Evolutionary conservation across 2,113 vertebrate genomes (phyloP).

Genomic region (Anser brachyrhynchus): DNA sequence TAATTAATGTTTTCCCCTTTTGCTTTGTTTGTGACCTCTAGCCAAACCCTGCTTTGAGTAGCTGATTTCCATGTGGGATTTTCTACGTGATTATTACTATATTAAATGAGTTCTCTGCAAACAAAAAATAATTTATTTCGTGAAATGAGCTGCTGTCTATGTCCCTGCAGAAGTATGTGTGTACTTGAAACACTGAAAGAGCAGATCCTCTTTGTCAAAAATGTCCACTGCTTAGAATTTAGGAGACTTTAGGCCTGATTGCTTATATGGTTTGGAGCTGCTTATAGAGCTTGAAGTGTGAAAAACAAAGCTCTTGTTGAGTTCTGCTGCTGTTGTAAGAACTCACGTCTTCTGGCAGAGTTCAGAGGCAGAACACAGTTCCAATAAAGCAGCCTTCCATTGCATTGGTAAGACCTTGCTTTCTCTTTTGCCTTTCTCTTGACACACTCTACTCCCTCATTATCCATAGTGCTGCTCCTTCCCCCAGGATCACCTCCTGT

Average conservation of each 20-base stretch:
- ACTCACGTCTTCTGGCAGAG: background rate
- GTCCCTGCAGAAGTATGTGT: background rate
- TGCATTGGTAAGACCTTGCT: background rate
- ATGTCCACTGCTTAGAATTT: background rate
- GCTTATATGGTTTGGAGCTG: background rate
- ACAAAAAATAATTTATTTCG: constrained; percentile 3
- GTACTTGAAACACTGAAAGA: background rate
- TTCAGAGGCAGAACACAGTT: background rate
- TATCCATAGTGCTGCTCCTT: background rate
- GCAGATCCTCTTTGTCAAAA: background rate
- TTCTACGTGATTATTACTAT: background rate
- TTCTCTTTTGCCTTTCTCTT: constrained; percentile 1
- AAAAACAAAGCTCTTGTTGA: constrained; percentile 26
- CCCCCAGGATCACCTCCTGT: background rate
- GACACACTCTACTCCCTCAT: background rate
- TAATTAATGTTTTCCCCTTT: constrained; percentile 45
- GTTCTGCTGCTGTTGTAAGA: background rate
- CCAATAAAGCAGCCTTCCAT: constrained; percentile 13
- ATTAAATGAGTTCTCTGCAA: constrained; percentile 8
- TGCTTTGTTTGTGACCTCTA: constrained; percentile 56
- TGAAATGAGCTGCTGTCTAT: background rate
- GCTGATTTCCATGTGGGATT: constrained; percentile 22
- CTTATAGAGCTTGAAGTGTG: constrained; percentile 20
- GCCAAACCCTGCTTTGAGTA: constrained; percentile 31
- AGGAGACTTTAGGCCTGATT: background rate